phyloP scores from a whole-genome alignment of 2,888 invertebrate species.

The Hyles lineata region DNA sequence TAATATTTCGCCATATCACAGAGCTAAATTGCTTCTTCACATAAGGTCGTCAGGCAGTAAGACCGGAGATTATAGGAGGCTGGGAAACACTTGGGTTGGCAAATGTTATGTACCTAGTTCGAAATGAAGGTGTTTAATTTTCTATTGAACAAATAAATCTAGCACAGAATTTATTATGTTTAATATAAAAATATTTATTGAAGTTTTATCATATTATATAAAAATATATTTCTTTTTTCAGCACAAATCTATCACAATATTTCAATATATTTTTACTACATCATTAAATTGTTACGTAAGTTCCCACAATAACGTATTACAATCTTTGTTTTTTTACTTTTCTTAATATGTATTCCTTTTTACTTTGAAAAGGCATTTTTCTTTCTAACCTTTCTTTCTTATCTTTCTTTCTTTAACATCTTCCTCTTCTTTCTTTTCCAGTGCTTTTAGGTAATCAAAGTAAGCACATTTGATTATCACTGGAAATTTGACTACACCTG shows the following conservation, averaged over 20 bases:
- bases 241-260: neutral
- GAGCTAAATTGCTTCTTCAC: too few species aligned
- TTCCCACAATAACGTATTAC: constrained; percentile 4
- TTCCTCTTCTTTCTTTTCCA: constrained; percentile 62
- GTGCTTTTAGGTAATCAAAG: constrained; percentile 67
- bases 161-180: too few species aligned
- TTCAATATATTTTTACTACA: constrained; percentile 1
- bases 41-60: too few species aligned
- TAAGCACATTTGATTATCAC: constrained; percentile 74
- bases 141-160: too few species aligned
- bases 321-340: neutral
- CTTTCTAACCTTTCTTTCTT: constrained; percentile 53
- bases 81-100: too few species aligned
- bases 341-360: neutral
- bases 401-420: constrained; percentile 60
- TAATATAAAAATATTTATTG: too few species aligned
- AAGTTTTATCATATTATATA: too few species aligned
- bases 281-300: neutral
- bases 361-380: neutral
- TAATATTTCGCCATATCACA: too few species aligned
- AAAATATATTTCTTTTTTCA: neutral
- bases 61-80: too few species aligned
- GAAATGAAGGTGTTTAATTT: too few species aligned
- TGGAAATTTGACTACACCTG: constrained; percentile 77
- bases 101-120: too few species aligned